Conservation (phyloP, 2,888 invertebrate genomes). For the Phengaris alcon region DNA sequence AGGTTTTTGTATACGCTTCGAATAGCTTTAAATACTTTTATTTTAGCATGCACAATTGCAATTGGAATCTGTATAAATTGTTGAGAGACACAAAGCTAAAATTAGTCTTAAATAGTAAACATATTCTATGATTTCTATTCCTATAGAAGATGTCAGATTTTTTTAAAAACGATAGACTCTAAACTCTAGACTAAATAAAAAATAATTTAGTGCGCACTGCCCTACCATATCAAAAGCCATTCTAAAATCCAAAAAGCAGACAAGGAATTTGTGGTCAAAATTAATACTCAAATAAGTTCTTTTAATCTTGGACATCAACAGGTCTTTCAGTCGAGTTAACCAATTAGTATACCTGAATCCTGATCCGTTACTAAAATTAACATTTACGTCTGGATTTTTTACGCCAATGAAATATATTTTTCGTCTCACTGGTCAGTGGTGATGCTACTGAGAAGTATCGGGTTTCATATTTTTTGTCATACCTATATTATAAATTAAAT, state of each 20-base stretch:
- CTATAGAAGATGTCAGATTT: no score
- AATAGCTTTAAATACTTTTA: conserved; percentile 19
- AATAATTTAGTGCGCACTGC: neutral
- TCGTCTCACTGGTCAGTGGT: conserved; percentile 26
- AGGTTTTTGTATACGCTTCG: conserved; percentile 45
- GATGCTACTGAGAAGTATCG: conserved; percentile 25
- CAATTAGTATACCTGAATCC: conserved; percentile 22
- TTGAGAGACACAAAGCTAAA: neutral
- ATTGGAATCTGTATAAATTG: neutral
- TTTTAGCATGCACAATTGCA: conserved; percentile 17
- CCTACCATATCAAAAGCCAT: neutral
- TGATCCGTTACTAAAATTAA: conserved; percentile 28
- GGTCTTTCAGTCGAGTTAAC: conserved; percentile 26
- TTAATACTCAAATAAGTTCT: conserved; percentile 14
- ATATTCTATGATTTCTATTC: no score
- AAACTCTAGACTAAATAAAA: no score
- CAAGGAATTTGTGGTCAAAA: neutral
- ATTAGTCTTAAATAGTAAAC: neutral
- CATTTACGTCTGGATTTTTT: conserved; percentile 36
- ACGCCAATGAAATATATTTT: conserved; percentile 31
- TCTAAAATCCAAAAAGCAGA: neutral
- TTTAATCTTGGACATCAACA: conserved; percentile 23
- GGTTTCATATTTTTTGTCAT: conserved; percentile 21
- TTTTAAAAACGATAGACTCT: neutral
- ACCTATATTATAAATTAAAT: conserved; percentile 20